These are phyloP conservation scores for Tupaia tana DNA, from an alignment of 2,113 vertebrate species.

Conservation along the genomic window DNA sequence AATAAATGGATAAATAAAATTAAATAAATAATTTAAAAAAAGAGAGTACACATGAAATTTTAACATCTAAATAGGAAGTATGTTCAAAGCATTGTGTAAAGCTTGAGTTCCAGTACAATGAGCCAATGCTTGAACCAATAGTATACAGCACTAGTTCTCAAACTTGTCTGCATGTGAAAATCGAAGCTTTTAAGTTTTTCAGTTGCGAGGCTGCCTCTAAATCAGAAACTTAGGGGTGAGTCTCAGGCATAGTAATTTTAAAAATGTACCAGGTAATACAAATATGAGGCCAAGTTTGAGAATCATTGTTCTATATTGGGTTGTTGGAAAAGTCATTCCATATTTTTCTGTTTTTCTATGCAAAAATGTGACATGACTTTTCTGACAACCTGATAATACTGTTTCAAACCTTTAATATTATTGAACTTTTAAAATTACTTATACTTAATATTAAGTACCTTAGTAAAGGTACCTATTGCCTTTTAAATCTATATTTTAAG, in stretches of 20 bases:
- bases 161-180: constrained; percentile 35
- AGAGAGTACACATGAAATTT: neutral
- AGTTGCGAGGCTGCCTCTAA: neutral
- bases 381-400: neutral
- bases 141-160: neutral
- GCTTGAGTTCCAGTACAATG: neutral
- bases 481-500: neutral
- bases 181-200: neutral
- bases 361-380: no score
- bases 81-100: constrained; percentile 24
- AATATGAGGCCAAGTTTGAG: constrained; percentile 25
- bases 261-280: neutral
- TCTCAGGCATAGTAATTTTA: neutral
- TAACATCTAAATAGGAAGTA: neutral
- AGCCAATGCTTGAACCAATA: neutral
- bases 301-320: neutral
- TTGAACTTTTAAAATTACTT: neutral
- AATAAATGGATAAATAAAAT: no score
- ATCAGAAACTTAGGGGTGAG: neutral
- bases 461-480: neutral
- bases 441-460: neutral
- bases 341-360: no score
- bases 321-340: no score
- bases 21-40: no score
- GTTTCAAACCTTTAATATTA: constrained; percentile 40